Percentiles rank a stretch among this genome's conserved stretches.
phyloP scores from a whole-genome alignment of 2,113 vertebrate species.

The Tenebrosternarchus preto region DNA sequence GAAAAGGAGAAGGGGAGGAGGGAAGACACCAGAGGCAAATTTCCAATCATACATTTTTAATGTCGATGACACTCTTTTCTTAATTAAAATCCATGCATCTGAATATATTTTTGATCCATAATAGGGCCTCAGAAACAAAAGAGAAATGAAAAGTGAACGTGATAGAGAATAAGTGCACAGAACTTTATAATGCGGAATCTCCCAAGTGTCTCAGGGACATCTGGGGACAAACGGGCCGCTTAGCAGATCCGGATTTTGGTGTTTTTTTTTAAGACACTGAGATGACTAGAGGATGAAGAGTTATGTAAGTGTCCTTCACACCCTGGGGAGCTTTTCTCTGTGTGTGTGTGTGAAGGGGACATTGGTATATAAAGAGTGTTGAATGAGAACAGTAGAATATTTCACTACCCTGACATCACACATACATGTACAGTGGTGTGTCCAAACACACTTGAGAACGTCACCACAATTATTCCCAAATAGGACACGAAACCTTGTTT shows the following conservation, averaged over 20 bases:
- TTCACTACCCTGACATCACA: too few species aligned
- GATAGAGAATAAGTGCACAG: constrained; percentile 30
- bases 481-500: too few species aligned
- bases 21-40: constrained; percentile 69
- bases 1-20: background rate
- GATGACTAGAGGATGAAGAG: constrained; percentile 47
- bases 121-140: constrained; percentile 28
- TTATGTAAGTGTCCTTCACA: constrained; percentile 48
- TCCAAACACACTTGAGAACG: too few species aligned
- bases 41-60: constrained; percentile 82
- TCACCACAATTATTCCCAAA: too few species aligned
- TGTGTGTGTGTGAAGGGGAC: constrained; percentile 10
- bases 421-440: too few species aligned
- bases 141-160: constrained; percentile 18
- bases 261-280: constrained; percentile 52
- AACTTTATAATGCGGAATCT: constrained; percentile 64
- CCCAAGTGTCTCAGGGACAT: constrained; percentile 52
- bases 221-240: constrained; percentile 46
- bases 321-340: constrained; percentile 24
- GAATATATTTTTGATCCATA: constrained; percentile 64
- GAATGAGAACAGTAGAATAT: too few species aligned
- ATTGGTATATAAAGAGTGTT: background rate
- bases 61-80: constrained; percentile 77
- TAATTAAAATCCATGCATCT: constrained; percentile 86
- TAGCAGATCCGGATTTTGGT: constrained; percentile 28